phyloP scores from a whole-genome alignment of 2,888 invertebrate genomes.

The Criorhina ranunculi region DNA sequence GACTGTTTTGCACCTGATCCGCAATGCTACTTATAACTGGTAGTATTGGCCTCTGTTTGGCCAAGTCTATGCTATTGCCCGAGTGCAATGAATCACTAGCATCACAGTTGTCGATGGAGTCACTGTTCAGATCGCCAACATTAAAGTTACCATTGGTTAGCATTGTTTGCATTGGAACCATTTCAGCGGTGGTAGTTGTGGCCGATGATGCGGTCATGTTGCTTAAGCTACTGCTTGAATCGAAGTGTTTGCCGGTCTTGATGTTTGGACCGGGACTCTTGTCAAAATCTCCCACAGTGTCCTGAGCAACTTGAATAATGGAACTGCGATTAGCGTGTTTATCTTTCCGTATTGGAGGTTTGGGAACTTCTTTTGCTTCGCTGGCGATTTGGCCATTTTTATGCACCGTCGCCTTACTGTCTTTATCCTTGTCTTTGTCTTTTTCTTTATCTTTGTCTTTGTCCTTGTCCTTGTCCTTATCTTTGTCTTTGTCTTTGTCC shows the following conservation, averaged over 20 bases:
- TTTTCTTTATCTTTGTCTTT: conserved; percentile 80
- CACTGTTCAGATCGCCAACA: conserved; percentile 82
- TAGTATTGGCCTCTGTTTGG: conserved; percentile 62
- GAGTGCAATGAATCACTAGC: conserved; percentile 70
- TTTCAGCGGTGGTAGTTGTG: conserved; percentile 79
- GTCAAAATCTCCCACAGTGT: conserved; percentile 71
- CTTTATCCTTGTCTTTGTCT: conserved; percentile 75
- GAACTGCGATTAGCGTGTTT: conserved; percentile 83
- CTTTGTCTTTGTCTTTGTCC: conserved; percentile 84
- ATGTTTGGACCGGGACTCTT: conserved; percentile 72
- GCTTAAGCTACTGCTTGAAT: conserved; percentile 69
- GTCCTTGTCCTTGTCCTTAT: conserved; percentile 79
- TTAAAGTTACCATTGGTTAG: conserved; percentile 82
- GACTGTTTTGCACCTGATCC: conserved; percentile 69
- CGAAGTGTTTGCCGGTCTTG: conserved; percentile 68
- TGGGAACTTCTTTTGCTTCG: conserved; percentile 80
- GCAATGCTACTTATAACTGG: conserved; percentile 67
- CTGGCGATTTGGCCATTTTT: conserved; percentile 54
- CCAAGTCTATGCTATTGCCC: conserved; percentile 72
- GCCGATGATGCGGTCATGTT: conserved; percentile 68
- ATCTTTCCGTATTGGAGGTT: conserved; percentile 83
- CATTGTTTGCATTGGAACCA: conserved; percentile 82
- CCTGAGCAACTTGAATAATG: conserved; percentile 82
- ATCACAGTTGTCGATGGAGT: conserved; percentile 77
- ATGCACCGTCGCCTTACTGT: conserved; percentile 52